These are phyloP conservation scores for Melanotaenia parkinsoni DNA, from an alignment of 2,797 vertebrate species.

Conservation along the genomic window DNA sequence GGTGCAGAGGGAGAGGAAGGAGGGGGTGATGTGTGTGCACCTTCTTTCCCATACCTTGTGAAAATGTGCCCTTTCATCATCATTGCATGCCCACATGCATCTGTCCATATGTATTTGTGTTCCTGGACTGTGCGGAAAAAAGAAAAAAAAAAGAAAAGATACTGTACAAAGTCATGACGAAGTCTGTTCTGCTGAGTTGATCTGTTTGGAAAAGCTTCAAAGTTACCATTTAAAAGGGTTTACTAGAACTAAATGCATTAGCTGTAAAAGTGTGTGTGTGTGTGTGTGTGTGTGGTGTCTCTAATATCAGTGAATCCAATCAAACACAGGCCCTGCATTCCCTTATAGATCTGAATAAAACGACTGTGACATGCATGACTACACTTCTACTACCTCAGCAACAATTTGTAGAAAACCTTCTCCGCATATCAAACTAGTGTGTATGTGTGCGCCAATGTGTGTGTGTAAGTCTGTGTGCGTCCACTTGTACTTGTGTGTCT, in stretches of 20 bases:
- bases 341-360: slow-evolving; percentile 52
- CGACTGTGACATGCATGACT: slow-evolving; percentile 63
- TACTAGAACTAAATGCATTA: slow-evolving; percentile 24
- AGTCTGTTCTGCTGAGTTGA: slow-evolving; percentile 27
- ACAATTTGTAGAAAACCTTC: slow-evolving; percentile 64
- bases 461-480: slow-evolving; percentile 35
- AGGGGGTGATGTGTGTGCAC: slow-evolving; percentile 45
- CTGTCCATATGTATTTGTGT: slow-evolving; percentile 60
- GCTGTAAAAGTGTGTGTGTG: slow-evolving; percentile 1
- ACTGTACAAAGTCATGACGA: slow-evolving; percentile 38
- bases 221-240: slow-evolving; percentile 13
- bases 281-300: slow-evolving; percentile 25
- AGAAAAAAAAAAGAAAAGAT: slow-evolving; percentile 8
- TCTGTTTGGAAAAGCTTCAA: slow-evolving; percentile 41
- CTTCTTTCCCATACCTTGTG: slow-evolving; percentile 61
- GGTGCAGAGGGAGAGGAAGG: slow-evolving; percentile 31
- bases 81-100: slow-evolving; percentile 52
- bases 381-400: slow-evolving; percentile 70
- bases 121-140: slow-evolving; percentile 1
- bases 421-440: slow-evolving; percentile 61
- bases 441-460: slow-evolving; percentile 15
- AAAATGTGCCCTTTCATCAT: slow-evolving; percentile 69
- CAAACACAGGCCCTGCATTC: slow-evolving; percentile 25
- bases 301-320: slow-evolving; percentile 41
- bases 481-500: slow-evolving; percentile 60